Evolutionary conservation across 2,888 invertebrate genomes (phyloP).

Genomic region (Drymonia ruficornis): DNA sequence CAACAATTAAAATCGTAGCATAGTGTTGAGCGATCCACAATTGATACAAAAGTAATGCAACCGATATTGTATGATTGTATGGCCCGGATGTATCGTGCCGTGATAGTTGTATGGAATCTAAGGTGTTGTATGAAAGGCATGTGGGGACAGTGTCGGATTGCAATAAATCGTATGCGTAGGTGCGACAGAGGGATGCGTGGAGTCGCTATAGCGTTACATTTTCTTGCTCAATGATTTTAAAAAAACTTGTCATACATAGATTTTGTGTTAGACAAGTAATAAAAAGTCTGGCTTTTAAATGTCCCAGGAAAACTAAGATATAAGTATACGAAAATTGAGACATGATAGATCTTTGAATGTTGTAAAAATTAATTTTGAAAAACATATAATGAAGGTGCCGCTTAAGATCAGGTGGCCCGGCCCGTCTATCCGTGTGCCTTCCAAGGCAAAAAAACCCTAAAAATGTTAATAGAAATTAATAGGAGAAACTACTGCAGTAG

Average conservation of each 20-base stretch:
- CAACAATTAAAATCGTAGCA: constrained; percentile 19
- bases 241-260: neutral
- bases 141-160: constrained; percentile 78
- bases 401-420: too few relatives aligned
- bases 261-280: too few relatives aligned
- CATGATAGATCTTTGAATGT: too few relatives aligned
- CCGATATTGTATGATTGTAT: constrained; percentile 42
- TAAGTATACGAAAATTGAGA: too few relatives aligned
- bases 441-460: too few relatives aligned
- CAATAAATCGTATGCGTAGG: constrained; percentile 77
- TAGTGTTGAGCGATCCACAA: constrained; percentile 27
- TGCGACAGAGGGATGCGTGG: constrained; percentile 50
- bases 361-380: too few relatives aligned
- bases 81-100: constrained; percentile 72
- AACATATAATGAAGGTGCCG: too few relatives aligned
- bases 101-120: constrained; percentile 60
- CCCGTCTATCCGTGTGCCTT: too few relatives aligned
- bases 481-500: too few relatives aligned
- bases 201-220: constrained; percentile 26
- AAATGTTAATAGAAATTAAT: too few relatives aligned
- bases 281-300: too few relatives aligned
- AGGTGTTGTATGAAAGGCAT: constrained; percentile 66
- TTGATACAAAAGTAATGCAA: constrained; percentile 36
- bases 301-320: too few relatives aligned
- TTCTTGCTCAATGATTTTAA: neutral